Evolutionary conservation across 2,888 invertebrate genomes (phyloP).

Genomic region (Chironomus tentans): DNA sequence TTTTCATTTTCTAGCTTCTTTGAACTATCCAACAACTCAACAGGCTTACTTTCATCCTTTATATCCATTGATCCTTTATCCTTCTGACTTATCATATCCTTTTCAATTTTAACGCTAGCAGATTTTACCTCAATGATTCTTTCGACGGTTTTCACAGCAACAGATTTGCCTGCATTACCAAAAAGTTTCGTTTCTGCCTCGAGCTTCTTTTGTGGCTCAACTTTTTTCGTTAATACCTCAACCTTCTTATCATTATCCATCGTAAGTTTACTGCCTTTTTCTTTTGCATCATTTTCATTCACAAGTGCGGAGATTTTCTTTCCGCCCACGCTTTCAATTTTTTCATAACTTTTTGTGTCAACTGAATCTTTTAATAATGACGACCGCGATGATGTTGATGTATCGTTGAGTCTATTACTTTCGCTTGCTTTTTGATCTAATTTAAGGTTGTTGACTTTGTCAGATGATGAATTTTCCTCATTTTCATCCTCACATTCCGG

Average conservation of each 20-base stretch:
- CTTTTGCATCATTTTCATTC: slow-evolving; percentile 13
- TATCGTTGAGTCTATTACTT: too few relatives aligned
- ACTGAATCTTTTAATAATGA: not conserved
- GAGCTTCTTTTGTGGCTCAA: slow-evolving; percentile 27
- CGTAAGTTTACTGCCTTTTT: slow-evolving; percentile 30
- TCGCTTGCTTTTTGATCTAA: not conserved
- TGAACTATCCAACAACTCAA: not conserved
- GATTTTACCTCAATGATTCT: not conserved
- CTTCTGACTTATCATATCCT: not conserved
- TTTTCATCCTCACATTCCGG: slow-evolving; percentile 32
- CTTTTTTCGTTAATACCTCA: slow-evolving; percentile 30
- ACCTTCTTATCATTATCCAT: slow-evolving; percentile 28
- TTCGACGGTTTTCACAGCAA: not conserved
- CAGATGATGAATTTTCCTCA: not conserved
- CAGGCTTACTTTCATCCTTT: not conserved
- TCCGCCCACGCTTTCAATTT: not conserved
- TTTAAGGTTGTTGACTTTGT: not conserved
- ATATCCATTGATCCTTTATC: not conserved
- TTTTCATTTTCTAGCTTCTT: not conserved
- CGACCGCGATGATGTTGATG: too few relatives aligned
- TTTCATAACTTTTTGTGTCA: not conserved
- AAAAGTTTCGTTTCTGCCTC: slow-evolving; percentile 15
- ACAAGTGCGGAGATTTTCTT: not conserved
- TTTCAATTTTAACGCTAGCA: not conserved
- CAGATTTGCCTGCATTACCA: not conserved